A percentile compares a stretch with the other conserved stretches of the same genome.
Conservation (phyloP, 1,140 invertebrate genomes). For the Zaprionus lachaisei region DNA sequence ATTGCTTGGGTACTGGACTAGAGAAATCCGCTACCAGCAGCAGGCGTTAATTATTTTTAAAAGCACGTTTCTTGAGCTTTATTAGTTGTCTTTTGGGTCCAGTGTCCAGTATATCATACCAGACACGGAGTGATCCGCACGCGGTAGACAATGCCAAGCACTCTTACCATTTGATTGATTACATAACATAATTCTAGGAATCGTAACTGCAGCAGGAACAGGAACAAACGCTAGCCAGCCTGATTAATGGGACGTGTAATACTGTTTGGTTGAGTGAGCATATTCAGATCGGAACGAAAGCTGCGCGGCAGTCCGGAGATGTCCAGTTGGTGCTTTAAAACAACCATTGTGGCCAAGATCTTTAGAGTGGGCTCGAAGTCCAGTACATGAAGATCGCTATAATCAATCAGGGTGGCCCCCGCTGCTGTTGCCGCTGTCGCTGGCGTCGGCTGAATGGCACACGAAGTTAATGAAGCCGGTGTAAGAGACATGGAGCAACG, state of each 20-base stretch:
- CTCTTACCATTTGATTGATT: not conserved
- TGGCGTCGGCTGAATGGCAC: slow-evolving; percentile 6
- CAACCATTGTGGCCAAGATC: slow-evolving; percentile 88
- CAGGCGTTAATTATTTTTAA: slow-evolving; percentile 22
- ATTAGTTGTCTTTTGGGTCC: not conserved
- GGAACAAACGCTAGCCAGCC: slow-evolving; percentile 67
- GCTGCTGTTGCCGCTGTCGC: slow-evolving; percentile 8
- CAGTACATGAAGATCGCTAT: slow-evolving; percentile 91
- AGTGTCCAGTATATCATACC: not conserved
- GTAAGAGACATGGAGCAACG: not conserved
- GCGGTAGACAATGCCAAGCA: too few relatives aligned
- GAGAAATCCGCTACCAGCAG: slow-evolving; percentile 25
- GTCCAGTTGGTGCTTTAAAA: slow-evolving; percentile 88
- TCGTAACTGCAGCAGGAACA: slow-evolving; percentile 20
- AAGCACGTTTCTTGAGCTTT: slow-evolving; percentile 13
- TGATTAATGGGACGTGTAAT: slow-evolving; percentile 82
- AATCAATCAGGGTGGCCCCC: slow-evolving; percentile 87
- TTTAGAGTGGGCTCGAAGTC: slow-evolving; percentile 90
- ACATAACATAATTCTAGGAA: not conserved
- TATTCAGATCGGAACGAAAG: slow-evolving; percentile 86
- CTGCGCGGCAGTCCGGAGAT: slow-evolving; percentile 87
- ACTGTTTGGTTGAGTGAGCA: slow-evolving; percentile 85
- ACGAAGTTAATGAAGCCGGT: not conserved
- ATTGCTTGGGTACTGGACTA: slow-evolving; percentile 33
- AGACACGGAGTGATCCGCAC: not conserved